These are phyloP conservation scores for Acrobasis suavella DNA, from an alignment of 2,888 invertebrate genomes.

Conservation along the genomic window DNA sequence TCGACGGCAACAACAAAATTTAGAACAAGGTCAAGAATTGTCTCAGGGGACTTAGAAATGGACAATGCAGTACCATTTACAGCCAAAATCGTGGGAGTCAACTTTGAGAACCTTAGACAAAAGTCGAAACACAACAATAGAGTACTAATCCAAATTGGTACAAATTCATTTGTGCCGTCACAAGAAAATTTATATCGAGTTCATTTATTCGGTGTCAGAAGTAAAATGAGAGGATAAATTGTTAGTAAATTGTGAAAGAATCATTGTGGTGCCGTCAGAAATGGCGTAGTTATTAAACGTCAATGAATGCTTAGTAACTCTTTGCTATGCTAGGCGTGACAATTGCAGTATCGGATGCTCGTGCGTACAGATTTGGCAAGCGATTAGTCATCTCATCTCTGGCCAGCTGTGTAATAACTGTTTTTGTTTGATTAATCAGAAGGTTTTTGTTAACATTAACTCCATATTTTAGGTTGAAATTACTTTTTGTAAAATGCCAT, in stretches of 20 bases:
- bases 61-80: conserved; percentile 67
- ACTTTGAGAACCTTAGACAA: conserved; percentile 60
- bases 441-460: neutral
- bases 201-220: conserved; percentile 25
- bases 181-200: conserved; percentile 31
- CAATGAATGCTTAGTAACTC: conserved; percentile 33
- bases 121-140: conserved; percentile 48
- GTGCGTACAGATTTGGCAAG: conserved; percentile 33
- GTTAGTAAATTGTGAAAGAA: conserved; percentile 37
- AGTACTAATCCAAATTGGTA: conserved; percentile 42
- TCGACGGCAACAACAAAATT: conserved; percentile 50
- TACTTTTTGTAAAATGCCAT: too few species aligned
- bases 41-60: conserved; percentile 61
- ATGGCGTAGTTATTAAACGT: conserved; percentile 45
- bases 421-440: conserved; percentile 4
- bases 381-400: conserved; percentile 34
- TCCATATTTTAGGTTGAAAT: neutral
- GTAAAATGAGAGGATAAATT: conserved; percentile 28
- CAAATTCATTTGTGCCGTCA: conserved; percentile 38
- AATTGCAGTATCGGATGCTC: conserved; percentile 36
- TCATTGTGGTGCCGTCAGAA: conserved; percentile 47
- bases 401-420: conserved; percentile 1
- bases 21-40: conserved; percentile 76
- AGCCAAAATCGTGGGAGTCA: conserved; percentile 66
- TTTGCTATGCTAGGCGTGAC: conserved; percentile 43